phyloP scores from a whole-genome alignment of 2,113 vertebrate species.

The Reinhardtius hippoglossoides region DNA sequence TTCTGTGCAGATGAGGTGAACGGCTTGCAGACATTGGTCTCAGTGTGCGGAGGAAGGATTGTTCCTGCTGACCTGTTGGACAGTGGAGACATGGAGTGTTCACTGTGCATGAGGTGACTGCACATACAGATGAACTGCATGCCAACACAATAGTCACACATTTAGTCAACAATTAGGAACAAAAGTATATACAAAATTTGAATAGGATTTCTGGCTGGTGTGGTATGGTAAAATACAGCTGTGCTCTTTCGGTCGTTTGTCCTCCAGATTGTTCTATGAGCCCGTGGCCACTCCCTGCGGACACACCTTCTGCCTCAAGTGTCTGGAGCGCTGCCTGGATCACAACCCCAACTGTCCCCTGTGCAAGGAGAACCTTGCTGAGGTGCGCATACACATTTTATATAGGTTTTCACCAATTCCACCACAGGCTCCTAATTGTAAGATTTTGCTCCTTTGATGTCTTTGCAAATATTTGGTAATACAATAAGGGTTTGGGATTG shows the following conservation, averaged over 20 bases:
- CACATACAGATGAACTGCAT: background rate
- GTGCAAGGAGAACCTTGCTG: slow-evolving; percentile 93
- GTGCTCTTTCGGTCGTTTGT: slow-evolving; percentile 5
- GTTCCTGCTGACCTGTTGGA: slow-evolving; percentile 85
- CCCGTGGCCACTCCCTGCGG: slow-evolving; percentile 93
- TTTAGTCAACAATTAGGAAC: background rate
- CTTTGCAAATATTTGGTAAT: too few species aligned
- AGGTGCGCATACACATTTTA: slow-evolving; percentile 73
- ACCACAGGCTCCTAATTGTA: too few species aligned
- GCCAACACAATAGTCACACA: too few species aligned
- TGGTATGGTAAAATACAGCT: background rate
- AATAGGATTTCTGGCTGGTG: background rate
- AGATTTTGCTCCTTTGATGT: too few species aligned
- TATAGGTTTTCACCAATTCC: too few species aligned
- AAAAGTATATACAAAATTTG: background rate
- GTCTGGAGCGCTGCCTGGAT: slow-evolving; percentile 93
- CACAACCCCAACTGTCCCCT: slow-evolving; percentile 91
- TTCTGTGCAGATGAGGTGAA: slow-evolving; percentile 74
- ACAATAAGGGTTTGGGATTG: too few species aligned
- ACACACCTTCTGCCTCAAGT: slow-evolving; percentile 95
- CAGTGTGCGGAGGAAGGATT: slow-evolving; percentile 45
- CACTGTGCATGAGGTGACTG: slow-evolving; percentile 93
- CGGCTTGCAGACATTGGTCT: slow-evolving; percentile 32
- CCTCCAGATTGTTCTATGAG: slow-evolving; percentile 91
- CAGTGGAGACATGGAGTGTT: slow-evolving; percentile 91